Evolutionary conservation across 2,797 vertebrate genomes (phyloP), one percentile per base, ranked within the genome.

Genomic region (Moxostoma hubbsi): DNA sequence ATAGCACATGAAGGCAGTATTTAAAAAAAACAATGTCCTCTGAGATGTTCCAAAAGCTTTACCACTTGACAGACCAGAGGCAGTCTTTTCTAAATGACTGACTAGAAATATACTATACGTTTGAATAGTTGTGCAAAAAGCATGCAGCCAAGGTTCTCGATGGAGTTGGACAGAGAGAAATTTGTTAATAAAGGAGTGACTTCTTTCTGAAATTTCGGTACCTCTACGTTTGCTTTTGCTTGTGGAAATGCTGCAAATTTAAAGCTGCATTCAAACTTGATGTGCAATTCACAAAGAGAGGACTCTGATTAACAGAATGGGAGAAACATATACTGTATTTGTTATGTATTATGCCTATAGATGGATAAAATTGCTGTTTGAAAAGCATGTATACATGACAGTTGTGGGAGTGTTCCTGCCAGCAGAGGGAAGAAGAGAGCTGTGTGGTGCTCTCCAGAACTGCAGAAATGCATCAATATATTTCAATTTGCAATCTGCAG

Each of bases 361-460:
- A 36, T 36, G 36, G 36, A 50, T 10, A 15, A 65, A 58, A 1
- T 45, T 45, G 7, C 12, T 11, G 12, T 46, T 65, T 6, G 47
- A 54, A 58, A 2, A 0, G 8, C 58, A 58, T 18, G 51, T 47
- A 1, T 11, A 61, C 6, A 36, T 6, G 6, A 5, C 10, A 15
- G 13, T 15, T 6, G n/a, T 36, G 36, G 36, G 36, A 36, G 36
- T 36, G 8, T 45, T 4, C 62, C 12, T 46, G 7, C 75, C 87
- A 85, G 71, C 66, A 85, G 82, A 73, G 82, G 87, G 85, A 70
- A 80, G 49, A 10, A 76, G 43, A 63, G 81, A 72, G 81, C 67
- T 62, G 46, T 61, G 64, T n/a, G 9, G 45, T 9, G 18, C 16
- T 59, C 15, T 36, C 2, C 5, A 61, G 24, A 50, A 6, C 24